Evolutionary conservation across 2,797 vertebrate species (phyloP).

Genomic region (Dryobates pubescens): DNA sequence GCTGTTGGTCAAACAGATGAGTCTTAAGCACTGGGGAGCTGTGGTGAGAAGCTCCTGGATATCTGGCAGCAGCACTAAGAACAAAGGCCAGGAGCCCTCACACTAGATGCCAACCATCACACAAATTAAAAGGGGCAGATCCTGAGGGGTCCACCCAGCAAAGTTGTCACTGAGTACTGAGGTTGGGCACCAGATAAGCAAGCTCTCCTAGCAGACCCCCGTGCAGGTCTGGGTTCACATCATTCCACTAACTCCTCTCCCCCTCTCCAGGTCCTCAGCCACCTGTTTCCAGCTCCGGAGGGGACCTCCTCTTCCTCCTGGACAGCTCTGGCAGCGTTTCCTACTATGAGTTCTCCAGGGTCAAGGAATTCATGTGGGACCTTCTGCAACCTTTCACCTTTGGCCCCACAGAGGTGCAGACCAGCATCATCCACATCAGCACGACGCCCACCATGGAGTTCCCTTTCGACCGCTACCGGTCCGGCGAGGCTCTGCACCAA

Average conservation of each 20-base stretch:
- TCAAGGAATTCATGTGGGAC: constrained; percentile 90
- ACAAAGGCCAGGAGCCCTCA: neutral
- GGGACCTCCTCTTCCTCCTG: constrained; percentile 91
- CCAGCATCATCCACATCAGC: constrained; percentile 89
- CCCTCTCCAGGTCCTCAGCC: constrained; percentile 44
- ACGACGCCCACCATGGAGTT: constrained; percentile 89
- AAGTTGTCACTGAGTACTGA: neutral
- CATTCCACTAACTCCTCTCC: rapidly evolving
- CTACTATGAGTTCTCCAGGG: constrained; percentile 87
- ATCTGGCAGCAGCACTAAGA: neutral
- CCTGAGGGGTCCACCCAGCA: neutral
- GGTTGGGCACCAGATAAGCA: neutral
- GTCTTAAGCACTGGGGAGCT: neutral
- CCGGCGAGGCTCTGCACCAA: constrained; percentile 70
- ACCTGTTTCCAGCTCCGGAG: constrained; percentile 74
- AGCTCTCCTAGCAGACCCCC: neutral
- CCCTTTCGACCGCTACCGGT: constrained; percentile 79
- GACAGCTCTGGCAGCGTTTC: constrained; percentile 96
- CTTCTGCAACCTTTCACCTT: constrained; percentile 87
- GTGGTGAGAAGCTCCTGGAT: neutral
- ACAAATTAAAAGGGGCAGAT: neutral
- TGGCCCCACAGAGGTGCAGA: constrained; percentile 86
- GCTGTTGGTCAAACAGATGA: neutral
- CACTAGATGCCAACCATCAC: neutral
- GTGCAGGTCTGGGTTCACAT: neutral